These are phyloP conservation scores for Brotula barbata DNA, from an alignment of 2,797 vertebrate species.

Conservation along the genomic window DNA sequence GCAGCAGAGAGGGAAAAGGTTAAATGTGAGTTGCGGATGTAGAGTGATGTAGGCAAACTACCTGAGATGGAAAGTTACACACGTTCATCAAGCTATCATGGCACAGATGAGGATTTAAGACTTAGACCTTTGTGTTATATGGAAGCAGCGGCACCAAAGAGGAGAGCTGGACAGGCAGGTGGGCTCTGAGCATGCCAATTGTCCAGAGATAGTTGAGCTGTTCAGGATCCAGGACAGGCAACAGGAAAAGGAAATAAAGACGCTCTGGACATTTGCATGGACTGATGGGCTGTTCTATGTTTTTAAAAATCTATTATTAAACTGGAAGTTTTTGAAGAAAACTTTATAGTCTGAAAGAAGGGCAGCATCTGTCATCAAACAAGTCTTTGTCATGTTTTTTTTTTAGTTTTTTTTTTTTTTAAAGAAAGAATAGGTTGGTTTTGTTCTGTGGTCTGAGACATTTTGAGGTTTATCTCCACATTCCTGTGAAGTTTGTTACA, in stretches of 20 bases:
- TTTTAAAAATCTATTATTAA: constrained; percentile 48
- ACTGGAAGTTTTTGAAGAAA: constrained; percentile 46
- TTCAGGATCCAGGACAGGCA: constrained; percentile 30
- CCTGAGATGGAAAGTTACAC: constrained; percentile 14
- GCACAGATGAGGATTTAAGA: constrained; percentile 39
- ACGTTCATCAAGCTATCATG: constrained; percentile 34
- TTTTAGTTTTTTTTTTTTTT: constrained; percentile 11
- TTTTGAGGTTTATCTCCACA: constrained; percentile 59
- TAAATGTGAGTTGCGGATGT: constrained; percentile 30
- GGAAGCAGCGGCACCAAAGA: constrained; percentile 67
- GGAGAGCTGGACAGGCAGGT: constrained; percentile 14
- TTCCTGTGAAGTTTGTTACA: constrained; percentile 51
- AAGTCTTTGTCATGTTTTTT: constrained; percentile 18
- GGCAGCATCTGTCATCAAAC: constrained; percentile 29
- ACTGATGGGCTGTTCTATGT: constrained; percentile 50
- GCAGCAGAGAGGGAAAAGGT: constrained; percentile 51
- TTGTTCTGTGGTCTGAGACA: constrained; percentile 30
- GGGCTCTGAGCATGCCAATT: not conserved
- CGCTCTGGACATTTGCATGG: constrained; percentile 33
- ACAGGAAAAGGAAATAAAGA: constrained; percentile 26
- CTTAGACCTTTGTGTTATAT: constrained; percentile 44
- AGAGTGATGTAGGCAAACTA: constrained; percentile 3
- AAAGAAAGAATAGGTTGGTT: constrained; percentile 28
- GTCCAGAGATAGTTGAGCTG: constrained; percentile 15
- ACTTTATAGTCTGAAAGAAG: constrained; percentile 31